A percentile compares a stretch with the other conserved stretches of the same genome.
phyloP scores from a whole-genome alignment of 2,797 vertebrate species.

The Mastacembelus armatus region DNA sequence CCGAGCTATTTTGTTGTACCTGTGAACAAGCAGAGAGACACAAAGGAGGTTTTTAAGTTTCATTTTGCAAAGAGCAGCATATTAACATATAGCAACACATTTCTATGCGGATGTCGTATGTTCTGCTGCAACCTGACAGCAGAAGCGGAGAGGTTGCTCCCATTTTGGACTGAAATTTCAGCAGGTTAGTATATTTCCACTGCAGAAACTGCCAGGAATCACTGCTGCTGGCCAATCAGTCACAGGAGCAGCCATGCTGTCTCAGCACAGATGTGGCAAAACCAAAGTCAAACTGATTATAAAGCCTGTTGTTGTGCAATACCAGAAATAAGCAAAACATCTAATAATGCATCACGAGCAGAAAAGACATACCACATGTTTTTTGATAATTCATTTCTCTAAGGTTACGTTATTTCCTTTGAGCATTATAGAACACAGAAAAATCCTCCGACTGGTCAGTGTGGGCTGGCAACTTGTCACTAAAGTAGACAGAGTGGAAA shows the following conservation, averaged over 20 bases:
- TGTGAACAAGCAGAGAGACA: constrained; percentile 74
- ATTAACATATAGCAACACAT: too few species aligned
- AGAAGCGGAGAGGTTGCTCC: constrained; percentile 3
- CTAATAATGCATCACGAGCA: too few species aligned
- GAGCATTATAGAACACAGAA: neutral
- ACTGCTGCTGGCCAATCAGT: neutral
- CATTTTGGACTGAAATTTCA: neutral
- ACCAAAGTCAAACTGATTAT: neutral
- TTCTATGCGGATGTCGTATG: too few species aligned
- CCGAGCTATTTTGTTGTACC: constrained; percentile 99
- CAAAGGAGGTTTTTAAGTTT: constrained; percentile 8
- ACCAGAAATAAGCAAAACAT: neutral
- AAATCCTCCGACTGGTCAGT: neutral
- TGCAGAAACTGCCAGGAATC: neutral
- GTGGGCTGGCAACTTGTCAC: neutral
- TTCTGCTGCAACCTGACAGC: neutral
- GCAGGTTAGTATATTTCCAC: constrained; percentile 5
- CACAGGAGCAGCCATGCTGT: neutral
- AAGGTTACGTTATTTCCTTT: too few species aligned
- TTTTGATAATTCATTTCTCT: neutral
- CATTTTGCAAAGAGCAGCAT: neutral
- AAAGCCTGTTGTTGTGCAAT: neutral
- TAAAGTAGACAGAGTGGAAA: neutral
- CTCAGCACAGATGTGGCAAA: neutral
- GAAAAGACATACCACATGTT: neutral